Evolutionary conservation across 2,113 vertebrate species (phyloP).

Genomic region (Lamprotornis superbus): DNA sequence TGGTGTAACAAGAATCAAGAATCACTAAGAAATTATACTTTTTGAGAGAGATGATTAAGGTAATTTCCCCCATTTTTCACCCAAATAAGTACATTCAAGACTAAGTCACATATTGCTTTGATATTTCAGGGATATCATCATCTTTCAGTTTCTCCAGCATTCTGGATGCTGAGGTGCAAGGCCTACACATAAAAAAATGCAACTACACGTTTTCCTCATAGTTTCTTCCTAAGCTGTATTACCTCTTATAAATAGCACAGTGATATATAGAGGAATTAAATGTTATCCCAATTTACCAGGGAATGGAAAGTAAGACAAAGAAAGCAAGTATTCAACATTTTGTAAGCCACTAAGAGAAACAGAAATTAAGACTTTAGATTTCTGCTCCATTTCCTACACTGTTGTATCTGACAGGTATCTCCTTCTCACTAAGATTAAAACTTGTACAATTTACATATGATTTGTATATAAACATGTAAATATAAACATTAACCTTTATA

Average conservation of each 20-base stretch:
- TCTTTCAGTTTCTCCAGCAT: background rate
- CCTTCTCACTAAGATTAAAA: background rate
- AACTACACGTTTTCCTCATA: background rate
- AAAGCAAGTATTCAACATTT: background rate
- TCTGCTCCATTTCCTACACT: fast-evolving
- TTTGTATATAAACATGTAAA: background rate
- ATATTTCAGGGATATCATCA: background rate
- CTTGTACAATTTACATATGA: background rate
- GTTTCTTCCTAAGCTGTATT: background rate
- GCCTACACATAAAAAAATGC: background rate
- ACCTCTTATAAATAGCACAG: background rate
- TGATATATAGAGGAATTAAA: background rate
- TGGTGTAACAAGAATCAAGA: background rate
- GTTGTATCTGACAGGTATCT: background rate
- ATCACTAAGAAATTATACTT: background rate
- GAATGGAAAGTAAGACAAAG: background rate
- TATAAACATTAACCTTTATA: background rate
- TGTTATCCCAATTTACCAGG: background rate
- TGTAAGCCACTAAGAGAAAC: background rate
- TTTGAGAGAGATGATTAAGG: background rate
- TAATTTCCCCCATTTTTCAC: background rate
- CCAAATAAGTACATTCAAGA: background rate
- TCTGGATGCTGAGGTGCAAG: background rate
- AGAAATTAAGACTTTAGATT: background rate
- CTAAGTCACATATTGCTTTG: background rate